A percentile compares a stretch with the other conserved stretches of the same genome.
Evolutionary conservation across 2,797 vertebrate genomes (phyloP).

Genomic region (Sebastes oblongus): DNA sequence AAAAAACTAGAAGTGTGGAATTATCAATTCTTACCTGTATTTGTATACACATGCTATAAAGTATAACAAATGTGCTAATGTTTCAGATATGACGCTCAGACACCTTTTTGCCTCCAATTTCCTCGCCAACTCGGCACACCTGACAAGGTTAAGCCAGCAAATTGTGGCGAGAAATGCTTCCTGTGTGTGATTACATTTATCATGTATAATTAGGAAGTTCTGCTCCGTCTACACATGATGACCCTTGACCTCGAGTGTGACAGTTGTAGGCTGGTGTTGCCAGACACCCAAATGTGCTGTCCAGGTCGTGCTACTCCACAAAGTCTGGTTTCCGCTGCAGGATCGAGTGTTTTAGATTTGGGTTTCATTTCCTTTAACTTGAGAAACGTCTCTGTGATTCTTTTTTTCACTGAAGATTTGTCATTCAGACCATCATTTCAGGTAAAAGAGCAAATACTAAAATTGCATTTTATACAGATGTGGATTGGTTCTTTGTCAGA

Average conservation of each 20-base stretch:
- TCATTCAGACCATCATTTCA: not conserved
- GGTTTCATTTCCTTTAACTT: slow-evolving; percentile 12
- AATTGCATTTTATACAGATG: not conserved
- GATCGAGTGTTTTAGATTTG: slow-evolving; percentile 10
- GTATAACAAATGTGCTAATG: not conserved
- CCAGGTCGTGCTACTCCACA: slow-evolving; percentile 42
- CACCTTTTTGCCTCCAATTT: slow-evolving; percentile 24
- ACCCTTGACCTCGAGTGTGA: slow-evolving; percentile 72
- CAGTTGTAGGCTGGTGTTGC: slow-evolving; percentile 65
- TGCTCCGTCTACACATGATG: slow-evolving; percentile 71
- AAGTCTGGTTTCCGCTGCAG: slow-evolving; percentile 50
- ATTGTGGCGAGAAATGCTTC: slow-evolving; percentile 71
- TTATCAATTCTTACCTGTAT: not conserved
- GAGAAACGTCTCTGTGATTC: not conserved
- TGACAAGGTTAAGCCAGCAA: slow-evolving; percentile 79
- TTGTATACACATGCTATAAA: not conserved
- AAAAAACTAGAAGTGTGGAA: not conserved
- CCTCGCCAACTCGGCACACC: slow-evolving; percentile 21
- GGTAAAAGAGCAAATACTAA: not conserved
- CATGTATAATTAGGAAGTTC: slow-evolving; percentile 80
- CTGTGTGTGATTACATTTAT: slow-evolving; percentile 79
- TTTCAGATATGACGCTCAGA: not conserved
- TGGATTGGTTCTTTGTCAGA: not conserved
- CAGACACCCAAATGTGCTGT: slow-evolving; percentile 64
- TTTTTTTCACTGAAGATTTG: not conserved